phyloP scores from a whole-genome alignment of 2,888 invertebrate genomes.

The Microctonus hyperodae region DNA sequence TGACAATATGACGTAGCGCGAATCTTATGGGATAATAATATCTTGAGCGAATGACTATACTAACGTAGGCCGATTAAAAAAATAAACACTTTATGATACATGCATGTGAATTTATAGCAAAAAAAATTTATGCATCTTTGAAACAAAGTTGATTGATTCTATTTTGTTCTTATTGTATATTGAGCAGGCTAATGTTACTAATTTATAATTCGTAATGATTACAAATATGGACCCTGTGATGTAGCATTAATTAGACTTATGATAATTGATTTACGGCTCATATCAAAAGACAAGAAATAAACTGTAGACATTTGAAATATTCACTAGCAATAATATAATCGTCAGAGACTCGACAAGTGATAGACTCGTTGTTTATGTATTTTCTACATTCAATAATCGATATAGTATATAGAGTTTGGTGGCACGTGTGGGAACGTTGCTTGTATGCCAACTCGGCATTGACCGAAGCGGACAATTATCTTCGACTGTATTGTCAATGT shows the following conservation, averaged over 20 bases:
- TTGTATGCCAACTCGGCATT: constrained; percentile 13
- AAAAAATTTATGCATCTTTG: background rate
- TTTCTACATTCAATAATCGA: constrained; percentile 24
- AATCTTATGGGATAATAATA: constrained; percentile 52
- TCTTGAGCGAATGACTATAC: constrained; percentile 34
- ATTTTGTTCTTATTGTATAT: background rate
- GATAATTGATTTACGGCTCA: background rate
- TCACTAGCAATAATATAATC: constrained; percentile 11
- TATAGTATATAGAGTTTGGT: constrained; percentile 7
- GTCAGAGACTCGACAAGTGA: constrained; percentile 21
- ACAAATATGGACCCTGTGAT: too few relatives aligned
- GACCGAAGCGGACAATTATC: background rate
- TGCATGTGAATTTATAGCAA: background rate
- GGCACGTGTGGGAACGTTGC: constrained; percentile 1
- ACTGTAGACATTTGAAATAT: constrained; percentile 1
- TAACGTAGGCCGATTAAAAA: constrained; percentile 30
- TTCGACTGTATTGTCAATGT: background rate
- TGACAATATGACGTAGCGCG: constrained; percentile 53
- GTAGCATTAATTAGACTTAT: background rate
- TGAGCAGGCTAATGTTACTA: background rate
- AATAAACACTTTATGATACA: background rate
- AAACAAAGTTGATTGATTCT: background rate
- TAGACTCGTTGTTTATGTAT: constrained; percentile 17
- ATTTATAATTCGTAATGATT: too few relatives aligned
- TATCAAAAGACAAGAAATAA: background rate